Percentiles rank a stretch among this genome's conserved stretches.
Conservation (phyloP, 2,113 vertebrate species). For the Pseudonaja textilis region DNA sequence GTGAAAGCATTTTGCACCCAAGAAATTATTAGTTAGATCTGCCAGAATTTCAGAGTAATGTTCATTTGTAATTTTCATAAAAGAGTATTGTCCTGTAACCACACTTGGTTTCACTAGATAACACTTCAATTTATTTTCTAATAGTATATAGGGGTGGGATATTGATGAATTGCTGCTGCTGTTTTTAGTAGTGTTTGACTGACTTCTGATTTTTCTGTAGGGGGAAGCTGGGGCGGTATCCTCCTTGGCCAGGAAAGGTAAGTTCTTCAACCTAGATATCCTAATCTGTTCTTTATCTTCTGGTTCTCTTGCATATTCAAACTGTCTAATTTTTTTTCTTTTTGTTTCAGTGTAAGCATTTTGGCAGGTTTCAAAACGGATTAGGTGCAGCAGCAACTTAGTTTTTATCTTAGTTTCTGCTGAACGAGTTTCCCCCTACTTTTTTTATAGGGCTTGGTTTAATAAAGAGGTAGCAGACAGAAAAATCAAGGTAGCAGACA, state of each 20-base stretch:
- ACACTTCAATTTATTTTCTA: not conserved
- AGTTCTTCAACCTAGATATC: constrained; percentile 46
- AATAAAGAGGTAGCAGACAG: not conserved
- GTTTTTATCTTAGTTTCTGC: constrained; percentile 11
- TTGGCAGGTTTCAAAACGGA: constrained; percentile 14
- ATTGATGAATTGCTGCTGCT: not conserved
- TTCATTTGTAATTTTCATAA: not conserved
- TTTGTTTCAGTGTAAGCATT: not conserved
- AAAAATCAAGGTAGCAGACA: not conserved
- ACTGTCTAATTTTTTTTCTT: not conserved
- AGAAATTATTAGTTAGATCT: not conserved
- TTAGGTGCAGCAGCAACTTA: constrained; percentile 23
- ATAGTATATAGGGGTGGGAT: constrained; percentile 1
- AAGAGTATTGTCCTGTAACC: not conserved
- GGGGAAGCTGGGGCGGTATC: constrained; percentile 97
- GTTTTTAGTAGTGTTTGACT: constrained; percentile 43
- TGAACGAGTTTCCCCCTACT: not conserved
- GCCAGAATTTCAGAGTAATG: not conserved
- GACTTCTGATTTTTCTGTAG: constrained; percentile 71
- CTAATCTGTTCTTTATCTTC: constrained; percentile 16
- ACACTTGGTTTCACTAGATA: accelerated
- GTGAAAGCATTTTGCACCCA: not conserved
- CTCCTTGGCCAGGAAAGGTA: constrained; percentile 99
- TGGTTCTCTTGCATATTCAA: not conserved
- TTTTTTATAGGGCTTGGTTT: not conserved